Conservation (phyloP, 2,888 invertebrate genomes). For the Protophormia terraenovae region DNA sequence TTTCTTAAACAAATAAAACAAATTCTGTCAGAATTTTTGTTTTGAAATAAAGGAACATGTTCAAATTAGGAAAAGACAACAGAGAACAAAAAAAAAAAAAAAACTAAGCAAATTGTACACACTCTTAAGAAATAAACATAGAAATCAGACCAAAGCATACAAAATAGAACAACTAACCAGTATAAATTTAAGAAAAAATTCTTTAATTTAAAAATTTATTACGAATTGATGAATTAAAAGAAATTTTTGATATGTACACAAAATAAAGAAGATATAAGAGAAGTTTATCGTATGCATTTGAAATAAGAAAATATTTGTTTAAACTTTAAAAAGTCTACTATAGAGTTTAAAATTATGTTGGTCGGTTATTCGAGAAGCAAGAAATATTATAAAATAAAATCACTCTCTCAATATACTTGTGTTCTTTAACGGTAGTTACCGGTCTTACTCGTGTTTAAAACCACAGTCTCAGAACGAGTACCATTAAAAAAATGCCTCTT, state of each 20-base stretch:
- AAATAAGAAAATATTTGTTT: no score
- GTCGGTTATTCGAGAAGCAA: no score
- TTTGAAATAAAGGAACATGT: constrained; percentile 35
- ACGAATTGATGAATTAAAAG: constrained; percentile 3
- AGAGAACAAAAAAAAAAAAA: not conserved
- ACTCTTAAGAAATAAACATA: constrained; percentile 28
- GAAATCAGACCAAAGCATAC: not conserved
- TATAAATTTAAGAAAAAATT: constrained; percentile 5
- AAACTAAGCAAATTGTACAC: not conserved
- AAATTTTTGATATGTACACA: not conserved
- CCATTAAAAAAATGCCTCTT: no score
- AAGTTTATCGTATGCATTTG: not conserved
- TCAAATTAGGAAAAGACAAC: constrained; percentile 22
- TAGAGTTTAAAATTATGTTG: no score
- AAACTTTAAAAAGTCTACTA: no score
- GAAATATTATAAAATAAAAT: no score
- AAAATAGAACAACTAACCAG: not conserved
- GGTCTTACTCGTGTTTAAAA: no score
- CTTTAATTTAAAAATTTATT: not conserved
- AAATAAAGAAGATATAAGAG: not conserved
- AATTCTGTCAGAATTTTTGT: constrained; percentile 52
- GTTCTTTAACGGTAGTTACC: no score
- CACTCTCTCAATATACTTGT: no score
- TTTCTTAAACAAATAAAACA: constrained; percentile 53
- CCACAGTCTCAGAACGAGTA: no score